Evolutionary conservation across 2,113 vertebrate species (phyloP).

Genomic region (Caranx melampygus): DNA sequence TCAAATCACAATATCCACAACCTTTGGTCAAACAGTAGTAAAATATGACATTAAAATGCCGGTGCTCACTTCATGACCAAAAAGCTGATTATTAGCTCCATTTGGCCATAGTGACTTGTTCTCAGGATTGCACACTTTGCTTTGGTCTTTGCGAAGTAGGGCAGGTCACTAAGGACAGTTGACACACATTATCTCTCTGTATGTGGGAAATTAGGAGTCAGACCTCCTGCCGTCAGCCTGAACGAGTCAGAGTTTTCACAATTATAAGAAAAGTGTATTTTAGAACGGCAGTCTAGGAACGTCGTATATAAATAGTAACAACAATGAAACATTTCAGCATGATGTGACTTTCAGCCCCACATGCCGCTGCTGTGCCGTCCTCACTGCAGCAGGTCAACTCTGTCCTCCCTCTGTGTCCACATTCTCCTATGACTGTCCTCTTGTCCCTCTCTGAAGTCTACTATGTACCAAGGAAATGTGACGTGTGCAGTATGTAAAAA

Average conservation of each 20-base stretch:
- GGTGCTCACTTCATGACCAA: conserved; percentile 1
- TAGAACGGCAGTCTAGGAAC: not conserved
- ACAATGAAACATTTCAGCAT: not conserved
- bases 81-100: conserved; percentile 28
- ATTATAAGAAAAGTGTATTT: not conserved
- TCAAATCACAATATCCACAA: conserved; percentile 1
- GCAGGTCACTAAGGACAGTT: conserved; percentile 69
- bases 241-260: conserved; percentile 1
- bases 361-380: not conserved
- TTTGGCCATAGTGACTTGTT: conserved; percentile 53
- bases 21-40: not conserved
- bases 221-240: conserved; percentile 18
- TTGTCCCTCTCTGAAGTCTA: too few relatives aligned
- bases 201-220: conserved; percentile 25
- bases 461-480: too few relatives aligned
- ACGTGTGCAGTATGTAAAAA: too few relatives aligned
- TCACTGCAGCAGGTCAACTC: too few relatives aligned
- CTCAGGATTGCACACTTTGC: conserved; percentile 46
- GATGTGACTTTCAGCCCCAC: not conserved
- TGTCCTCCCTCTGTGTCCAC: too few relatives aligned
- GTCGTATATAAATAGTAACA: too few relatives aligned
- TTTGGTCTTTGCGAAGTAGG: conserved; percentile 50
- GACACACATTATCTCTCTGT: conserved; percentile 58
- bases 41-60: conserved; percentile 8
- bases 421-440: too few relatives aligned